These are phyloP conservation scores for Hanleya hanleyi DNA, from an alignment of 2,888 invertebrate species.

Conservation along the genomic window DNA sequence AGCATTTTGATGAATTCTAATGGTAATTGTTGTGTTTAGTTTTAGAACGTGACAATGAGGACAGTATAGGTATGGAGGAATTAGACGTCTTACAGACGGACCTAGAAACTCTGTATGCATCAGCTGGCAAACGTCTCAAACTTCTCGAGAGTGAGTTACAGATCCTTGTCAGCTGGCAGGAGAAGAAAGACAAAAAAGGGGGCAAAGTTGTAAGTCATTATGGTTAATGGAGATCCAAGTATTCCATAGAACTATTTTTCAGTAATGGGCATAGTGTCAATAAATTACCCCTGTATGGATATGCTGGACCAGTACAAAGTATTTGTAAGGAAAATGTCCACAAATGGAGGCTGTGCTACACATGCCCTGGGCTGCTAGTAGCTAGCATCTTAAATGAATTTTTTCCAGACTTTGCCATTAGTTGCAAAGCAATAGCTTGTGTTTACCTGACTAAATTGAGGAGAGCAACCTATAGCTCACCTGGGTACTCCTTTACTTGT, in stretches of 20 bases:
- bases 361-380: too few species aligned
- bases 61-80: slow-evolving; percentile 90
- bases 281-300: neutral
- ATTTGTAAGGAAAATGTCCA: too few species aligned
- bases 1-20: too few species aligned
- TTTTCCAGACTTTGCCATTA: too few species aligned
- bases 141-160: slow-evolving; percentile 78
- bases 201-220: slow-evolving; percentile 3
- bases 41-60: slow-evolving; percentile 78
- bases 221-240: too few species aligned
- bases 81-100: slow-evolving; percentile 90
- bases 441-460: too few species aligned
- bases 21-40: too few species aligned
- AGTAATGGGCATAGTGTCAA: neutral
- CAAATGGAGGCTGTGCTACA: too few species aligned
- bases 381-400: too few species aligned
- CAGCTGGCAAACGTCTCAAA: slow-evolving; percentile 85
- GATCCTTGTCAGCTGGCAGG: slow-evolving; percentile 73
- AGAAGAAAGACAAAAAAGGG: slow-evolving; percentile 73
- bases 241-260: neutral
- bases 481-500: too few species aligned
- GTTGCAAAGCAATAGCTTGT: too few species aligned
- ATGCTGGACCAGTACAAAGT: neutral
- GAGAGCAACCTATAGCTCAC: too few species aligned
- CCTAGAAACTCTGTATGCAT: slow-evolving; percentile 88